Evolutionary conservation across 2,797 vertebrate species (phyloP).

Genomic region (Ibycter americanus): DNA sequence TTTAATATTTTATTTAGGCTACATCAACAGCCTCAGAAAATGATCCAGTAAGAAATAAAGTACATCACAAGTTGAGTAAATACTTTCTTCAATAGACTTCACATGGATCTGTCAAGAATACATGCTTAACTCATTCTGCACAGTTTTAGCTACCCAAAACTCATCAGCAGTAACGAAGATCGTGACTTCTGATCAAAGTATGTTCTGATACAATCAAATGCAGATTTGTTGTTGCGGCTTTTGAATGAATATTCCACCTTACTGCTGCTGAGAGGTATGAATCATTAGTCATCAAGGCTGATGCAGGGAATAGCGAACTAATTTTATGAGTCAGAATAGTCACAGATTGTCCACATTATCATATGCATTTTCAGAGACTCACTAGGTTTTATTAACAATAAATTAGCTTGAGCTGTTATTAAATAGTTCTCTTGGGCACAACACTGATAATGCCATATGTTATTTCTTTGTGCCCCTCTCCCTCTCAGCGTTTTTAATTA

Average conservation of each 20-base stretch:
- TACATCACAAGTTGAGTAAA: background rate
- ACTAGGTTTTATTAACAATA: constrained; percentile 43
- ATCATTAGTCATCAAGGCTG: background rate
- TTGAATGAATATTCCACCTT: background rate
- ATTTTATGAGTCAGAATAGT: background rate
- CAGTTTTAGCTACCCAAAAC: background rate
- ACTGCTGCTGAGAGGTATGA: background rate
- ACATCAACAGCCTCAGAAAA: background rate
- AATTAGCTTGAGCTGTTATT: constrained; percentile 40
- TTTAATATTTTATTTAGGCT: background rate
- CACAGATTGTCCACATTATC: background rate
- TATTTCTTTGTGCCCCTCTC: background rate
- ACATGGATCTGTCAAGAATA: background rate
- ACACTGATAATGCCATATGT: constrained; percentile 34
- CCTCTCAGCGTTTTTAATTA: constrained; percentile 34
- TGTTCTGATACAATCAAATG: background rate
- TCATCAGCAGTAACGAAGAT: background rate
- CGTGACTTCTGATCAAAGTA: background rate
- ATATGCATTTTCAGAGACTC: background rate
- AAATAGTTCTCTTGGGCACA: constrained; percentile 43
- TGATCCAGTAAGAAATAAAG: background rate
- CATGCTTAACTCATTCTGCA: background rate
- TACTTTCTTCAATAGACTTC: background rate
- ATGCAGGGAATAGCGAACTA: background rate
- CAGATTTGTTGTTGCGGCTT: background rate